Evolutionary conservation across 2,888 invertebrate species (phyloP).

Genomic region (Piscicola geometra): DNA sequence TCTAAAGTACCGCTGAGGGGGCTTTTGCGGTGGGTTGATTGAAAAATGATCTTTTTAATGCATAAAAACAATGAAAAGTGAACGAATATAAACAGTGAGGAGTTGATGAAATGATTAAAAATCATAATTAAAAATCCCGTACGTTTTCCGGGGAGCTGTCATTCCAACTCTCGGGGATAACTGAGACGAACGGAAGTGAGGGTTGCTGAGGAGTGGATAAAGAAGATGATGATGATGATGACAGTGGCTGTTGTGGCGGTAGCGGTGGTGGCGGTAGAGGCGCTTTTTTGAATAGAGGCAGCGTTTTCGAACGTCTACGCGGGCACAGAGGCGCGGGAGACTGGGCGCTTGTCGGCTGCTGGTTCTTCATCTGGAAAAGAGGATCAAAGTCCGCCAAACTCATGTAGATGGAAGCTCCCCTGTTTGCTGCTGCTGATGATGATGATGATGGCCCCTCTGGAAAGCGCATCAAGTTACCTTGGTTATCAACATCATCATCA

Average conservation of each 20-base stretch:
- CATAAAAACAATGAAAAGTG: too few relatives aligned
- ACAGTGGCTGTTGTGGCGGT: background rate
- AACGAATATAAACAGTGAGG: too few relatives aligned
- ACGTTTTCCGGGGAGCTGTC: slow-evolving; percentile 8
- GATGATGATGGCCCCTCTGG: too few relatives aligned
- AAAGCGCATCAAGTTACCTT: slow-evolving; percentile 24
- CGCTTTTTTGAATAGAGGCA: background rate
- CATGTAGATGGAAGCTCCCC: slow-evolving; percentile 36
- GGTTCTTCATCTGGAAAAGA: slow-evolving; percentile 34
- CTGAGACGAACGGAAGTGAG: background rate
- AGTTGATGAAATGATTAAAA: too few relatives aligned
- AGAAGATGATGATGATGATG: background rate
- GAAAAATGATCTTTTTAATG: too few relatives aligned
- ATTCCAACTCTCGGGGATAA: background rate
- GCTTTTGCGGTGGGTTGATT: too few relatives aligned
- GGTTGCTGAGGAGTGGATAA: background rate
- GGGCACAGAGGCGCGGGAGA: background rate
- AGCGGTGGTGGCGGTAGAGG: background rate
- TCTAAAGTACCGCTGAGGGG: too few relatives aligned
- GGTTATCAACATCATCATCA: too few relatives aligned
- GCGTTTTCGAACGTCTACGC: background rate
- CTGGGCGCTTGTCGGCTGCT: background rate
- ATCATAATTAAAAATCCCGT: background rate
- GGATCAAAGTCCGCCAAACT: slow-evolving; percentile 45
- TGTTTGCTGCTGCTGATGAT: background rate